Evolutionary conservation across 2,888 invertebrate genomes (phyloP).

Genomic region (Allolobophora icterica): DNA sequence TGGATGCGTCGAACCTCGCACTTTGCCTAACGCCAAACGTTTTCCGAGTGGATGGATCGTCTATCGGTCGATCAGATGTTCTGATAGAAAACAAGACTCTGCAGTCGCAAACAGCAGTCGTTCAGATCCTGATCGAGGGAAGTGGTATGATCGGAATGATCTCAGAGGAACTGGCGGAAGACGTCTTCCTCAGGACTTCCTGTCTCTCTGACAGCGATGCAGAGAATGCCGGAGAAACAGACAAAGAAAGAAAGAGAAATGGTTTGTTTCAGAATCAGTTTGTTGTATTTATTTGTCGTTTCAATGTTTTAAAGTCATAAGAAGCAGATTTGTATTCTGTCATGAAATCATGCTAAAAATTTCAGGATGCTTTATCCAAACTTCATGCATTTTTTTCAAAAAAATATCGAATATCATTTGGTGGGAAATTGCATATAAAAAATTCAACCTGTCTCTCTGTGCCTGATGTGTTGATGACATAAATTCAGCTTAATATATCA

Average conservation of each 20-base stretch:
- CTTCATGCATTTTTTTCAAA: too few species aligned
- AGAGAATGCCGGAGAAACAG: conserved; percentile 57
- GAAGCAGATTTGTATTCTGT: background rate
- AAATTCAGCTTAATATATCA: too few species aligned
- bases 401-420: too few species aligned
- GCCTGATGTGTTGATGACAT: too few species aligned
- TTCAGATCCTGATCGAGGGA: conserved; percentile 79
- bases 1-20: conserved; percentile 83
- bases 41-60: conserved; percentile 14
- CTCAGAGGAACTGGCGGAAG: conserved; percentile 71
- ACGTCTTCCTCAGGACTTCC: conserved; percentile 53
- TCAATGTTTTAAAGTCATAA: too few species aligned
- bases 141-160: conserved; percentile 78
- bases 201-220: conserved; percentile 46
- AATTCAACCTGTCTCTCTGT: too few species aligned
- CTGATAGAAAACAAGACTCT: conserved; percentile 39
- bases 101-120: conserved; percentile 60
- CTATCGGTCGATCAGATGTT: background rate
- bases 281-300: background rate
- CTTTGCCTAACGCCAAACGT: conserved; percentile 85
- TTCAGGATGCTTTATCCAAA: background rate
- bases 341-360: too few species aligned
- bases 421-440: too few species aligned
- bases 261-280: conserved; percentile 34
- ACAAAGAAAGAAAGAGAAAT: conserved; percentile 51